Conservation (phyloP, 2,888 invertebrate genomes). For the Lepidocyrtoides sp. region DNA sequence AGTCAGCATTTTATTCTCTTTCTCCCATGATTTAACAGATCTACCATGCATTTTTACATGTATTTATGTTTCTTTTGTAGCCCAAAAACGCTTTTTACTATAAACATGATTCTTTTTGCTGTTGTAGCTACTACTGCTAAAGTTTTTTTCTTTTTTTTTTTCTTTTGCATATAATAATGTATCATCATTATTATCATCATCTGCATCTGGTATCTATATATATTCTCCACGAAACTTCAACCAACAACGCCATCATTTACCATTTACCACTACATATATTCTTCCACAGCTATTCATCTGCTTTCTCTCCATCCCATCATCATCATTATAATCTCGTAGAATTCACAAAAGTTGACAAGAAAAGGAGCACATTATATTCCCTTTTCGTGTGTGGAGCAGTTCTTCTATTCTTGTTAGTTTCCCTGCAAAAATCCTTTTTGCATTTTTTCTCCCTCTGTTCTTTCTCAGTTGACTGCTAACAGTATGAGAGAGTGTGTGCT, state of each 20-base stretch:
- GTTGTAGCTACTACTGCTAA: too few species aligned
- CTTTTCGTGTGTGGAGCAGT: neutral
- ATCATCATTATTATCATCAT: conserved; percentile 48
- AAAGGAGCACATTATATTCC: conserved; percentile 66
- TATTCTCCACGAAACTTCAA: neutral
- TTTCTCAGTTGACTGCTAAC: neutral
- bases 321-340: conserved; percentile 70
- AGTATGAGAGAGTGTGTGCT: neutral
- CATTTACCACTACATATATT: neutral
- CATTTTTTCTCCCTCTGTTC: neutral
- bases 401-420: conserved; percentile 12
- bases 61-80: neutral
- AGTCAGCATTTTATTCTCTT: conserved; percentile 47
- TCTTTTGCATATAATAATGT: conserved; percentile 73
- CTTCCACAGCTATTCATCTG: too few species aligned
- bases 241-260: neutral
- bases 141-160: conserved; percentile 56
- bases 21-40: conserved; percentile 30
- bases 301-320: conserved; percentile 59
- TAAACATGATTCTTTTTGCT: conserved; percentile 42
- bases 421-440: neutral
- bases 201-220: conserved; percentile 20
- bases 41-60: neutral
- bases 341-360: conserved; percentile 73
- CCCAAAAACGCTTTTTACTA: neutral